phyloP scores from a whole-genome alignment of 92 coral and sea anemone genomes.

The Epizoanthus stellaris region DNA sequence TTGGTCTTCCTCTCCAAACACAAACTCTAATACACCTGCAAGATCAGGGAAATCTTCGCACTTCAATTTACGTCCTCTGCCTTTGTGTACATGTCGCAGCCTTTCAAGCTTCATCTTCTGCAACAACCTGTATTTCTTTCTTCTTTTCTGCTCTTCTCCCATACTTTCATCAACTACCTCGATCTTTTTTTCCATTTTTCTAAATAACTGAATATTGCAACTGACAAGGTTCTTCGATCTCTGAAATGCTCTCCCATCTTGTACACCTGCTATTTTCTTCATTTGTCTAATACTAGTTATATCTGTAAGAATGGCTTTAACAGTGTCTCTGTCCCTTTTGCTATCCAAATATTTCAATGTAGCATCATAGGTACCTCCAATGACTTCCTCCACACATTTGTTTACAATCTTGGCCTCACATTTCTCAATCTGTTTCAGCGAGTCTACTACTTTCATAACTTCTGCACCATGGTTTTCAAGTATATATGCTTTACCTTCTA shows the following conservation, averaged over 20 bases:
- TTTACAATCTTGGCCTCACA: too few relatives aligned
- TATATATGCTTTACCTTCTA: too few relatives aligned
- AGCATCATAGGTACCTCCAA: too few relatives aligned
- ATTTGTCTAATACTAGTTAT: conserved; percentile 30
- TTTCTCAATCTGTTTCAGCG: too few relatives aligned
- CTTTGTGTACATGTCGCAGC: conserved; percentile 45
- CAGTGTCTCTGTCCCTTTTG: conserved; percentile 42
- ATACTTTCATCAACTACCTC: conserved; percentile 6
- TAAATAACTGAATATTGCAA: conserved; percentile 15
- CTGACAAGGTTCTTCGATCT: conserved; percentile 15
- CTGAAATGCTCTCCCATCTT: not conserved
- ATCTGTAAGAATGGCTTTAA: conserved; percentile 21
- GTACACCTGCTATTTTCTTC: conserved; percentile 18
- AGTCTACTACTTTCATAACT: too few relatives aligned
- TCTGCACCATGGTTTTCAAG: too few relatives aligned
- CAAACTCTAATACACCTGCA: conserved; percentile 38
- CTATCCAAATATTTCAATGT: conserved; percentile 31
- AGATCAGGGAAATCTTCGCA: conserved; percentile 61
- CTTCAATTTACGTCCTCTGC: conserved; percentile 50
- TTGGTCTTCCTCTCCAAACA: conserved; percentile 50
- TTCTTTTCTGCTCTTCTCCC: conserved; percentile 30
- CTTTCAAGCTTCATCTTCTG: conserved; percentile 31
- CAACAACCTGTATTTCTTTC: conserved; percentile 20
- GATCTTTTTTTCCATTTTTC: conserved; percentile 28
- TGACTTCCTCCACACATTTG: too few relatives aligned